These are phyloP conservation scores for Pharmacophagus antenor DNA, from an alignment of 2,888 invertebrate species.

Conservation along the genomic window DNA sequence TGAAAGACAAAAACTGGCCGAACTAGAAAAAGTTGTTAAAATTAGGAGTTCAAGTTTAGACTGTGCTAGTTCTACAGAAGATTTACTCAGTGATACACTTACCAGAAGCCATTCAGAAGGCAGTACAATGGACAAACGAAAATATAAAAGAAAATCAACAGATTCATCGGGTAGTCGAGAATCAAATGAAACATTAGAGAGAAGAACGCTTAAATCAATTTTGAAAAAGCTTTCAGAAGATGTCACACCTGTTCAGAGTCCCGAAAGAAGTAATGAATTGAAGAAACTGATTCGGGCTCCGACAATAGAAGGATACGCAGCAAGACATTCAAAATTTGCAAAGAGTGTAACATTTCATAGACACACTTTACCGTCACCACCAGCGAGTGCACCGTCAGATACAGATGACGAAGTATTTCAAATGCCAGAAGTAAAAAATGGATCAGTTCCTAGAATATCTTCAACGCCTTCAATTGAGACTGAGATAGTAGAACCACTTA, in stretches of 20 bases:
- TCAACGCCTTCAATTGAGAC: conserved; percentile 40
- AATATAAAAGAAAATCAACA: conserved; percentile 68
- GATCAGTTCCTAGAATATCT: conserved; percentile 36
- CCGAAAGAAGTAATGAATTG: conserved; percentile 80
- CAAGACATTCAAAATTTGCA: conserved; percentile 91
- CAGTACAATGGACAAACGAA: conserved; percentile 85
- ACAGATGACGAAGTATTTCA: conserved; percentile 56
- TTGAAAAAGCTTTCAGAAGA: conserved; percentile 90
- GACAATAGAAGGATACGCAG: conserved; percentile 93
- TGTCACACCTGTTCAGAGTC: conserved; percentile 71
- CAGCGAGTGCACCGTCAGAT: conserved; percentile 74
- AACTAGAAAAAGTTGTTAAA: conserved; percentile 88
- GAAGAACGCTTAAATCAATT: conserved; percentile 91
- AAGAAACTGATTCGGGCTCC: conserved; percentile 88
- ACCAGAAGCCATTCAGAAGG: conserved; percentile 91
- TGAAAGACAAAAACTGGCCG: conserved; percentile 91
- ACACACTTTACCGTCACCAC: conserved; percentile 91
- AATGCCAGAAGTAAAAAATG: conserved; percentile 54
- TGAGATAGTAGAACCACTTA: conserved; percentile 29
- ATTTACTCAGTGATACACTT: conserved; percentile 79
- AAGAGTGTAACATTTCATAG: conserved; percentile 94
- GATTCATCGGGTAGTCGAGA: conserved; percentile 64
- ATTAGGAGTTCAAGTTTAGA: conserved; percentile 91
- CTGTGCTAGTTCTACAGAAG: conserved; percentile 83
- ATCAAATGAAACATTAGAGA: conserved; percentile 90